Evolutionary conservation across 2,113 vertebrate species (phyloP).

Genomic region (Amphiprion ocellaris): DNA sequence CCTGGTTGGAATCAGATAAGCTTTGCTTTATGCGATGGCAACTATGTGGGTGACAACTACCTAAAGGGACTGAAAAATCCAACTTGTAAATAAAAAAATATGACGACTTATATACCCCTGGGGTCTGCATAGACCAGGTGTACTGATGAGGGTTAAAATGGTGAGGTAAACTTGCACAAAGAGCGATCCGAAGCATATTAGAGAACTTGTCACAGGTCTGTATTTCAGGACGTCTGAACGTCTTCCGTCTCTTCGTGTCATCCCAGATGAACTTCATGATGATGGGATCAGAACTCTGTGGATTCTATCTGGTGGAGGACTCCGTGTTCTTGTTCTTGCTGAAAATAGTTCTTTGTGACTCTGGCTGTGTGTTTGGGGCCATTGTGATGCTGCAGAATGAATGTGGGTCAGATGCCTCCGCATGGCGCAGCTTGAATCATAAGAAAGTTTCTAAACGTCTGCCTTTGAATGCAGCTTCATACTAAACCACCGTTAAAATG

Average conservation of each 20-base stretch:
- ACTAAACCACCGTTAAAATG: background rate
- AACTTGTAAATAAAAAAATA: too few relatives aligned
- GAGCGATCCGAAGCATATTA: background rate
- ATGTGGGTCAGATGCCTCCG: constrained; percentile 12
- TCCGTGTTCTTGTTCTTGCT: background rate
- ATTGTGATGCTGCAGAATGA: constrained; percentile 4
- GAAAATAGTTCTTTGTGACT: background rate
- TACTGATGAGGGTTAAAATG: too few relatives aligned
- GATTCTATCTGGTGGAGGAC: constrained; percentile 4
- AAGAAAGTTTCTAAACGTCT: constrained; percentile 2
- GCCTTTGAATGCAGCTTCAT: background rate
- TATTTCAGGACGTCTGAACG: background rate
- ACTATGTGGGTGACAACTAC: too few relatives aligned
- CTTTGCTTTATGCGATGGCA: too few relatives aligned
- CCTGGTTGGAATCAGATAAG: too few relatives aligned
- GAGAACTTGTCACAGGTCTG: background rate
- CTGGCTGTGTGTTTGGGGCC: background rate
- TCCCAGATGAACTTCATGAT: background rate
- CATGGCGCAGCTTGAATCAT: background rate
- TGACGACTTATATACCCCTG: too few relatives aligned
- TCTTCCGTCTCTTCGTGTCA: background rate
- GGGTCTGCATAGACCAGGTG: too few relatives aligned
- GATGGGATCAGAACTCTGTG: background rate
- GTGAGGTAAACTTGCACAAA: too few relatives aligned
- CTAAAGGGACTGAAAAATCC: too few relatives aligned